Conservation (phyloP, 2,113 vertebrate species). For the Podiceps cristatus region DNA sequence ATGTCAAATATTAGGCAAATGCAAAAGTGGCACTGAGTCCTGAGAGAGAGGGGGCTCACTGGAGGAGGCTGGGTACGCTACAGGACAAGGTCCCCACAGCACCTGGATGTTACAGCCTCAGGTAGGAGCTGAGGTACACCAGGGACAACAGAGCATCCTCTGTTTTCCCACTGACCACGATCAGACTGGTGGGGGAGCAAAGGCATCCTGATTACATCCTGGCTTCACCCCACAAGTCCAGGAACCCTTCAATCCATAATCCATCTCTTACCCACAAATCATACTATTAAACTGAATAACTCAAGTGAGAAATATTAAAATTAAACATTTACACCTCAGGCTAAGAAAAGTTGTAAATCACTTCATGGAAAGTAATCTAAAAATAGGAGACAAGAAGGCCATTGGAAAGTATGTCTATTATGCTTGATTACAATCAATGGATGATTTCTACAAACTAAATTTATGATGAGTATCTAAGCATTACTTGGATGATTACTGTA, state of each 20-base stretch:
- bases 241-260: not conserved
- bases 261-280: not conserved
- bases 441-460: constrained; percentile 5
- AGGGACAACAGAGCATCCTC: not conserved
- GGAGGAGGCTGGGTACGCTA: not conserved
- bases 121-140: not conserved
- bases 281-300: not conserved
- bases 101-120: not conserved
- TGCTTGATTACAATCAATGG: not conserved
- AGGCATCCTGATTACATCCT: not conserved
- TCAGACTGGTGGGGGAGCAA: not conserved
- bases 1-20: not conserved
- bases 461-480: not conserved
- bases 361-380: not conserved
- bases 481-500: not conserved
- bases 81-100: not conserved
- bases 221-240: not conserved
- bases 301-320: not conserved
- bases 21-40: not conserved
- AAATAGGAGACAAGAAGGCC: not conserved
- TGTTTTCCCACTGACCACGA: not conserved
- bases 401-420: not conserved
- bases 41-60: not conserved
- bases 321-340: not conserved
- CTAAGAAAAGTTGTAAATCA: not conserved